Base-by-base conservation (phyloP, 1,140 invertebrate genomes). In the Achatina immaculata region DNA sequence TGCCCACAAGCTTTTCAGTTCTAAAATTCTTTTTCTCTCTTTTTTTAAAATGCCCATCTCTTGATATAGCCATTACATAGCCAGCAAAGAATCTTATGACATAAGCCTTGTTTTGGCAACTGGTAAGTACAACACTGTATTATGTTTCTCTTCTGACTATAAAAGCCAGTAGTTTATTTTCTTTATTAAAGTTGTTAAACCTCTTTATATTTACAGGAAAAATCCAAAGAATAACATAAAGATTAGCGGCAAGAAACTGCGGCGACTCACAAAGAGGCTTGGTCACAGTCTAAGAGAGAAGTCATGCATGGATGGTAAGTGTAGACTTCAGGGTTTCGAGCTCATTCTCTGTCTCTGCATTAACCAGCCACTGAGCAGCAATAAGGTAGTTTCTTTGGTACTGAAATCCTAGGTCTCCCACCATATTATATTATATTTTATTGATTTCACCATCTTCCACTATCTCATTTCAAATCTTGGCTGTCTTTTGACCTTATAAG, bases 191-290 rank as follows among this genome's bases (percentile, higher is more conserved):
- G n/a, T n/a, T n/a, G n/a, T n/a, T n/a, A n/a, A n/a, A n/a, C n/a
- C n/a, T n/a, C n/a, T n/a, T n/a, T n/a, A n/a, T 74, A 3, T 11
- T 75, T 75, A 3, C 45, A 75, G 73, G 28, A 75, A 58, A 42
- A 75, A 75, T 58, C 73, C 73, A 11, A 75, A 75, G 28, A 75
- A 75, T 58, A 75, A 75, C 38, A 75, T 75, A 9, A 55, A 75
- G 42, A 75, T 75, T 7, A 48, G 42, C 6, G 73, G 73, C 9
- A 75, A 75, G 28, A 75, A 75, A 28, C 21, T 55, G 6, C 43
- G 73, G 55, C 28, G 73, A 34, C 73, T 75, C 14, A 75, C 73
- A 51, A 75, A 75, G 42, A 51, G 73, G n/a, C 48, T 75, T 6
- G 48, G 48, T 21, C 73, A 75, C 34, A 6, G 9, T 31, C 14